Conservation (phyloP, 2,113 vertebrate species). For the Neogobius melanostomus region DNA sequence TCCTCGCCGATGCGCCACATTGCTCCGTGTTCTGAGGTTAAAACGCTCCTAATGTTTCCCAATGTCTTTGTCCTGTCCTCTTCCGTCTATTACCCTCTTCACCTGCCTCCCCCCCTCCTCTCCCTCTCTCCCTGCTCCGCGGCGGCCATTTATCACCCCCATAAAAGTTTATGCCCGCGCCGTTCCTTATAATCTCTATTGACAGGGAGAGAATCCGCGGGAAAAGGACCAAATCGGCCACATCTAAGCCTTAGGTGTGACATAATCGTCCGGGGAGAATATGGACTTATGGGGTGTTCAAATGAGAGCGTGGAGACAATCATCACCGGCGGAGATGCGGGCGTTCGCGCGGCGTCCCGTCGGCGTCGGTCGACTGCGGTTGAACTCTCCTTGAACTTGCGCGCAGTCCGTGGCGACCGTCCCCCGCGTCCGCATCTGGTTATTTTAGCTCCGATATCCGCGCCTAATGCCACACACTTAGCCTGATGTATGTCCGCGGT, state of each 20-base stretch:
- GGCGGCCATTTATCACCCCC: conserved; percentile 48
- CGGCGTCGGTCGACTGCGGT: conserved; percentile 80
- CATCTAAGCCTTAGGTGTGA: conserved; percentile 69
- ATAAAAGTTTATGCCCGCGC: conserved; percentile 60
- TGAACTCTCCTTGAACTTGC: conserved; percentile 99
- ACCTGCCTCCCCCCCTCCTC: conserved; percentile 13
- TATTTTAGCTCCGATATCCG: conserved; percentile 96
- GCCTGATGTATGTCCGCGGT: conserved; percentile 90
- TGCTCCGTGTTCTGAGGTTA: neutral
- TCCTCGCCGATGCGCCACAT: neutral
- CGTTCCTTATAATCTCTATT: conserved; percentile 58
- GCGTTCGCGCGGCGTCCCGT: conserved; percentile 85
- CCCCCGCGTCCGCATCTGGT: conserved; percentile 89
- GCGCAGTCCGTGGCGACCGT: conserved; percentile 83
- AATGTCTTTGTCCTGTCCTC: conserved; percentile 30
- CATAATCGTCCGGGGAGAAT: conserved; percentile 78
- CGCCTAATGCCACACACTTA: conserved; percentile 92
- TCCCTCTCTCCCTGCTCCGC: conserved; percentile 16
- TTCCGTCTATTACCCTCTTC: neutral
- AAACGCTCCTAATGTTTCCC: conserved; percentile 7
- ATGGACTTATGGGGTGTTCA: conserved; percentile 85
- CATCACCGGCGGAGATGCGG: conserved; percentile 85
- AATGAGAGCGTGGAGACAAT: conserved; percentile 94
- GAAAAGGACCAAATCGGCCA: conserved; percentile 4
- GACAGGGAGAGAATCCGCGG: conserved; percentile 40